phyloP scores from a whole-genome alignment of 2,888 invertebrate species.

The Spisula subtruncata region DNA sequence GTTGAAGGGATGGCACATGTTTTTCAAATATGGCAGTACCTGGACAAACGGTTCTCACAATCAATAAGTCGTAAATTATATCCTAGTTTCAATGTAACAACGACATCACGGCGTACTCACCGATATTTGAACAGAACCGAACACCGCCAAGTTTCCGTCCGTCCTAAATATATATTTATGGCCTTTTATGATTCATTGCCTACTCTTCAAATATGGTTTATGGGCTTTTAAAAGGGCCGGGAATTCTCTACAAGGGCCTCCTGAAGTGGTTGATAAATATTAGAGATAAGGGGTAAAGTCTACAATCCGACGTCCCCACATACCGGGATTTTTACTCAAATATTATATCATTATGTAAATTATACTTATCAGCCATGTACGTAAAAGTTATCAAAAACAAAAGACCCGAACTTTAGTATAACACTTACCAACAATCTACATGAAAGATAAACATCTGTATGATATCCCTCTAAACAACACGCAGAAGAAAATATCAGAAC shows the following conservation, averaged over 20 bases:
- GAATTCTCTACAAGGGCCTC: conserved; percentile 32
- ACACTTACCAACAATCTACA: not conserved
- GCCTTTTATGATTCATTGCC: conserved; percentile 61
- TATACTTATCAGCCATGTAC: conserved; percentile 25
- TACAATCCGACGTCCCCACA: not conserved
- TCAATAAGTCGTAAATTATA: not conserved
- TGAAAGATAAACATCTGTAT: not conserved
- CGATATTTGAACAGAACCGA: not conserved
- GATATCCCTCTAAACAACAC: not conserved
- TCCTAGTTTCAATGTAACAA: not conserved
- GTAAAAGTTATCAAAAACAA: conserved; percentile 28
- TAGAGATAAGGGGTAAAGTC: conserved; percentile 23
- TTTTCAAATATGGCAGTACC: not conserved
- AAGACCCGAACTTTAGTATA: not conserved
- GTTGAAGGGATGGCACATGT: not conserved
- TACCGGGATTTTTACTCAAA: conserved; percentile 41
- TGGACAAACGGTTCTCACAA: not conserved
- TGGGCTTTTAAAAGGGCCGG: conserved; percentile 59
- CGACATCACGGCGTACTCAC: not conserved
- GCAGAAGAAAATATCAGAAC: no score
- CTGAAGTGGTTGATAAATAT: conserved; percentile 43
- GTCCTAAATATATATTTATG: conserved; percentile 51
- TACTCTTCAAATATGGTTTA: conserved; percentile 62
- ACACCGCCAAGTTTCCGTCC: not conserved
- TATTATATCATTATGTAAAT: conserved; percentile 41